These are phyloP conservation scores for Equus quagga DNA, from an alignment of 2,113 vertebrate genomes.

Conservation along the genomic window DNA sequence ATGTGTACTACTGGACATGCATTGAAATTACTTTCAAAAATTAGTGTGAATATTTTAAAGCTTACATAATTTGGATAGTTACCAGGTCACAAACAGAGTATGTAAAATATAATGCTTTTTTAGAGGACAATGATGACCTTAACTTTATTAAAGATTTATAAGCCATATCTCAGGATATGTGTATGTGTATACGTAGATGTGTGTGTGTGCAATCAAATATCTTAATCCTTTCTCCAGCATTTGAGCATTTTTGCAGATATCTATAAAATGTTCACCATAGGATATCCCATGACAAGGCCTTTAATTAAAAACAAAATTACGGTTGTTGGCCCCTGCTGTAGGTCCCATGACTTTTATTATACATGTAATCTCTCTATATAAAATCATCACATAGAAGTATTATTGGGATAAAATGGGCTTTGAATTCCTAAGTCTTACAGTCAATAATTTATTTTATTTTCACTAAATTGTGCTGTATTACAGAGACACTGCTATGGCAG, in stretches of 20 bases:
- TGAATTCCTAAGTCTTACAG: background rate
- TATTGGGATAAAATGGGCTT: background rate
- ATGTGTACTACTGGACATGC: background rate
- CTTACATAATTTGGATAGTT: background rate
- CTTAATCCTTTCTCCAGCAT: background rate
- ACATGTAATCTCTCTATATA: background rate
- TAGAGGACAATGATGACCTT: background rate
- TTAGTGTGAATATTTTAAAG: background rate
- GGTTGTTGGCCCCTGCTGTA: background rate
- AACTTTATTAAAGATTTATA: background rate
- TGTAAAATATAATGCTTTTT: background rate
- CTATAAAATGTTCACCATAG: background rate
- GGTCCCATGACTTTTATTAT: background rate
- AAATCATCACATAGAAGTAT: background rate
- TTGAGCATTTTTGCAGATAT: background rate
- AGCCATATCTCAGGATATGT: background rate
- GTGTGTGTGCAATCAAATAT: background rate
- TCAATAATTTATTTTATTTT: background rate
- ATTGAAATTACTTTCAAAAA: background rate
- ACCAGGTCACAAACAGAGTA: background rate
- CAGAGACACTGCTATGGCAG: background rate
- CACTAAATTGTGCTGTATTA: background rate
- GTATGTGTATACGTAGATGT: accelerated
- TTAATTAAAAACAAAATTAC: background rate
- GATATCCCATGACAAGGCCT: background rate